Percentiles rank a stretch among this genome's conserved stretches.
Conservation (phyloP, 1,140 invertebrate species). For the Dufourea novaeangliae region DNA sequence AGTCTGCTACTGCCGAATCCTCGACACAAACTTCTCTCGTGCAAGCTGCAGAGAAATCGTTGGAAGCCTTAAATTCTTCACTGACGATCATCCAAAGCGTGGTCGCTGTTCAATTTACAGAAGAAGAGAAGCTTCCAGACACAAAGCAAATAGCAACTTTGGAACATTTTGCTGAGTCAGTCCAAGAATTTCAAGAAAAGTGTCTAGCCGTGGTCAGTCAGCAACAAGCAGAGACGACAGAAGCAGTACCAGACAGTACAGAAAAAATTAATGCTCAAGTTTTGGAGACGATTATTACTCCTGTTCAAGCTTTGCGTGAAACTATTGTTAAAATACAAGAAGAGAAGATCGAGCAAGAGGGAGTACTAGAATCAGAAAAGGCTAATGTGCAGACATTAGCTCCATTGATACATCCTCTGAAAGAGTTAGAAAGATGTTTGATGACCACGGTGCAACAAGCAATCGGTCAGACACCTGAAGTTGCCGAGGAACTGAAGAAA, state of each 20-base stretch:
- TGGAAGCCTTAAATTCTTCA: constrained; percentile 33
- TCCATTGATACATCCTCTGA: constrained; percentile 54
- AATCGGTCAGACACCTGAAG: not conserved
- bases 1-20: not conserved
- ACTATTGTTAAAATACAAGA: constrained; percentile 42
- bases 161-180: constrained; percentile 33
- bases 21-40: constrained; percentile 57
- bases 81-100: constrained; percentile 13
- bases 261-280: constrained; percentile 16
- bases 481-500: constrained; percentile 19
- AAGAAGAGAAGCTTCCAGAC: not conserved
- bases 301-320: constrained; percentile 42
- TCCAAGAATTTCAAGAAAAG: constrained; percentile 37
- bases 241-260: too few species aligned
- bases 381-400: not conserved
- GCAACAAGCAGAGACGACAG: not conserved
- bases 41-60: constrained; percentile 48
- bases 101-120: not conserved
- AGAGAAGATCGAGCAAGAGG: constrained; percentile 23
- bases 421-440: constrained; percentile 65
- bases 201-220: constrained; percentile 26
- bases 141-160: constrained; percentile 17
- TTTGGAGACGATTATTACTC: constrained; percentile 41
- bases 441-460: constrained; percentile 15
- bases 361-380: constrained; percentile 20